Evolutionary conservation across 1,140 invertebrate genomes (phyloP).

Genomic region (Drosophila bipectinata): DNA sequence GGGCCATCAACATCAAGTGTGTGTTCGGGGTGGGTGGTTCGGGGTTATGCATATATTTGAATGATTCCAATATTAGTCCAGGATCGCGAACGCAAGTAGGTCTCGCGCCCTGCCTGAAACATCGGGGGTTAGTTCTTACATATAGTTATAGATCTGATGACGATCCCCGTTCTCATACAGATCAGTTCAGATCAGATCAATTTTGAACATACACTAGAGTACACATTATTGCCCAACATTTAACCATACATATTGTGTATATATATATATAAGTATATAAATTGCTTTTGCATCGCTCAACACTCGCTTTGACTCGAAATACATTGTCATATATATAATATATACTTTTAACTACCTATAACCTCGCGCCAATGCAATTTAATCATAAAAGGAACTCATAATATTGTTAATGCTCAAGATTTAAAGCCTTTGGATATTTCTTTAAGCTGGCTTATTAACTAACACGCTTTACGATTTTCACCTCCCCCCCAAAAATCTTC

Average conservation of each 20-base stretch:
- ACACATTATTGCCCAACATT: conserved; percentile 76
- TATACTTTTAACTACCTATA: conserved; percentile 55
- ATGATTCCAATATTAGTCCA: conserved; percentile 8
- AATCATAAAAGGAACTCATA: conserved; percentile 66
- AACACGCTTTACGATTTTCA: conserved; percentile 36
- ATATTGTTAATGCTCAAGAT: conserved; percentile 80
- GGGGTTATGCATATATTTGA: conserved; percentile 2
- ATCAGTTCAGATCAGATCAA: conserved; percentile 37
- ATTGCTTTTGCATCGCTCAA: conserved; percentile 48
- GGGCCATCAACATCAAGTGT: neutral
- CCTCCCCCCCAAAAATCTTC: conserved; percentile 20
- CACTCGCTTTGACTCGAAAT: conserved; percentile 19
- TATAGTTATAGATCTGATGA: conserved; percentile 27
- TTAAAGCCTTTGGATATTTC: conserved; percentile 72
- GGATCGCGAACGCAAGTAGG: conserved; percentile 29
- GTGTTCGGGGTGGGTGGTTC: conserved; percentile 22
- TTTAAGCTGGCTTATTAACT: conserved; percentile 68
- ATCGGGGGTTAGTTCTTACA: conserved; percentile 35
- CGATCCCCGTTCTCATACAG: conserved; percentile 35
- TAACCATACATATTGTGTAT: conserved; percentile 53
- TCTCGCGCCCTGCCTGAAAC: conserved; percentile 16
- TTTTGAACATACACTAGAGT: conserved; percentile 57
- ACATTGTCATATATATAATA: conserved; percentile 25
- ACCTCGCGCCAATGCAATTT: conserved; percentile 67
- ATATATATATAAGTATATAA: conserved; percentile 38